Base-by-base conservation (phyloP, 1,140 invertebrate species). In the Trichoplusia ni region DNA sequence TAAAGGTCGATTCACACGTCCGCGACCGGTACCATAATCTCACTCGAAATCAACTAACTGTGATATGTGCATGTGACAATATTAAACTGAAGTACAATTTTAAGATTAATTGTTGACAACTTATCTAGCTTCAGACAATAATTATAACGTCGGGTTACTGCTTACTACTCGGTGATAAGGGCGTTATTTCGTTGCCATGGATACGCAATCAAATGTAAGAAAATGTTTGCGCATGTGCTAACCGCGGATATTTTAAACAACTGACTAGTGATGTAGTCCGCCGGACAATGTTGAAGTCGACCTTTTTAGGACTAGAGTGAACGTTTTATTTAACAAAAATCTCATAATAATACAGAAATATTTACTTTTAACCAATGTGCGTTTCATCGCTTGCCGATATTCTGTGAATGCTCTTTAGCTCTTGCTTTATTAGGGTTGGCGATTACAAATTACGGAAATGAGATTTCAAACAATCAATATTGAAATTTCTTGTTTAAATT, bases 291-390 rank as follows among this genome's bases (percentile, higher is more conserved):
- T 73, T 31, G 64, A 73, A 79, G 64, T 51, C 70, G 67, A 65
- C 67, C 65, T 44, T 29, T 56, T 67, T 67, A 78, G 74, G 85
- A 88, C 85, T 88, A 88, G 85, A 88, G 73, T 72, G 72, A 67
- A 71, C 59, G 40, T 23, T 37, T 37, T 21, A 53, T 76, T 68
- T 73, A 71, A 81, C 73, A 82, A 79, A n/a, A 56, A 58, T 78
- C 69, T 80, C 77, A 76, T 70, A 69, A 78, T 46, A 58, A 76
- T 79, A 79, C 70, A 71, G 29, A 51, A 33, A 51, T 27, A 29
- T 58, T 46, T 29, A 64, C 29, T 64, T 27, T 56, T 31, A 62
- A 69, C 63, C 37, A 69, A 72, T 75, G 67, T 77, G 69, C 75
- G 72, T 73, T 66, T 35, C 29, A 59, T 54, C 49, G 47, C 54